Base-by-base conservation (phyloP, 2,888 invertebrate species). In the Drosophila ustulata region DNA sequence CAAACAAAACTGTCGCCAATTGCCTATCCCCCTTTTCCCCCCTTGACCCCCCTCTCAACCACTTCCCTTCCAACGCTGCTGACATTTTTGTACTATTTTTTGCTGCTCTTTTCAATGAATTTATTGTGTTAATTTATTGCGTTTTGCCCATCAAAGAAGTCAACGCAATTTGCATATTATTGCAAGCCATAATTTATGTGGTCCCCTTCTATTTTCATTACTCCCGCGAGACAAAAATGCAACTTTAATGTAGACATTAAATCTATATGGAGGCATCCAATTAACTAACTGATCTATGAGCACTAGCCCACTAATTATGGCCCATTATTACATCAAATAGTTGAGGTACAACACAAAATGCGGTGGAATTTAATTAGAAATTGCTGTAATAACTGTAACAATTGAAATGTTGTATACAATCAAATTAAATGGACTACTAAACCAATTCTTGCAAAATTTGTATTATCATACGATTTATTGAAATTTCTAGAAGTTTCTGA, bases 91-190 rank as follows among this genome's bases (percentile, higher is more conserved):
- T 52, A 43, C 11, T 46, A 39, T 46, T 52, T 69, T 55, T 46
- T 26, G 45, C 49, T 58, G 52, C 34, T 26, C 45, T 51, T 58
- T 57, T 43, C 64, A 39, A 39, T 66, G 66, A 88, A 89, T 91
- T 90, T 90, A 90, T 89, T 86, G 85, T 78, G 77, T 86, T 90
- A 82, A 91, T 91, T 89, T 90, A 89, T 91, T 82, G 82, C 80
- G 82, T 85, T 51, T 63, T 49, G 63, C 30, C 57, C 71, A 65
- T 66, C 55, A 61, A 66, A 69, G 56, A 57, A 62, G 83, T 76
- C 79, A 83, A 47, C 64, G 59, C 47, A 41, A 82, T 88, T 88
- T 82, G 74, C 84, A 78, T 85, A 80, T 74, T 76, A 82, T 75
- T 80, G 71, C 75, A 82, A 70, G 56, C 63, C 53, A 55, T 58